phyloP scores from a whole-genome alignment of 1,140 invertebrate genomes.

The Brachionus koreanus region DNA sequence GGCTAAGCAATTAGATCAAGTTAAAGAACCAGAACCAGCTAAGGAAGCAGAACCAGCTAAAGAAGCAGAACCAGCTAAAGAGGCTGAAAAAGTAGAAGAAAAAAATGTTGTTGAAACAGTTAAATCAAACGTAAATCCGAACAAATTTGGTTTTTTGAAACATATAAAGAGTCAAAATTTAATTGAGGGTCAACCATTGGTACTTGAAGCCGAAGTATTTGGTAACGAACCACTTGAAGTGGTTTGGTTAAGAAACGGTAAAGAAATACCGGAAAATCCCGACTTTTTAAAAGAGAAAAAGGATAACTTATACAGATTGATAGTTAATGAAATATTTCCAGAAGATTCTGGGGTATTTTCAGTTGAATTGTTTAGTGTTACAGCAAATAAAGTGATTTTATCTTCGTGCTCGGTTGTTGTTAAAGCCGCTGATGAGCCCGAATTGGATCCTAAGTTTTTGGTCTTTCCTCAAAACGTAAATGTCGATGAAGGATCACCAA shows the following conservation, averaged over 20 bases:
- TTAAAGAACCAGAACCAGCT: neutral
- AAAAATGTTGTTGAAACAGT: neutral
- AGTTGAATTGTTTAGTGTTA: neutral
- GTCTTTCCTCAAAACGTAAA: neutral
- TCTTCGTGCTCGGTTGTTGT: slow-evolving; percentile 37
- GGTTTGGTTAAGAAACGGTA: slow-evolving; percentile 41
- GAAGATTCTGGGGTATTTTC: slow-evolving; percentile 45
- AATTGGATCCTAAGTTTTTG: slow-evolving; percentile 35
- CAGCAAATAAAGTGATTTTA: neutral
- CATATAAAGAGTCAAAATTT: slow-evolving; percentile 33
- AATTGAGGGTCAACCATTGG: slow-evolving; percentile 23
- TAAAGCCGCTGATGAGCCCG: slow-evolving; percentile 29
- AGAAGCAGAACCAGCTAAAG: neutral
- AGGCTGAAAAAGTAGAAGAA: neutral
- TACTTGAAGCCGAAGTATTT: neutral
- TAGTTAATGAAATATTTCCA: slow-evolving; percentile 43
- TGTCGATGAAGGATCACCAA: neutral
- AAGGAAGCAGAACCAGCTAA: neutral
- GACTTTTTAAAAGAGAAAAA: slow-evolving; percentile 41
- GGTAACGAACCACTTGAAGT: slow-evolving; percentile 31
- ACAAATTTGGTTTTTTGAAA: slow-evolving; percentile 12
- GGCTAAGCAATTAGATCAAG: neutral
- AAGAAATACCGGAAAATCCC: slow-evolving; percentile 45
- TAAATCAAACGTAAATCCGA: neutral
- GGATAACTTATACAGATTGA: slow-evolving; percentile 26